Percentiles rank a stretch among this genome's conserved stretches.
phyloP scores from a whole-genome alignment of 2,113 vertebrate species.

The Hassar affinis region DNA sequence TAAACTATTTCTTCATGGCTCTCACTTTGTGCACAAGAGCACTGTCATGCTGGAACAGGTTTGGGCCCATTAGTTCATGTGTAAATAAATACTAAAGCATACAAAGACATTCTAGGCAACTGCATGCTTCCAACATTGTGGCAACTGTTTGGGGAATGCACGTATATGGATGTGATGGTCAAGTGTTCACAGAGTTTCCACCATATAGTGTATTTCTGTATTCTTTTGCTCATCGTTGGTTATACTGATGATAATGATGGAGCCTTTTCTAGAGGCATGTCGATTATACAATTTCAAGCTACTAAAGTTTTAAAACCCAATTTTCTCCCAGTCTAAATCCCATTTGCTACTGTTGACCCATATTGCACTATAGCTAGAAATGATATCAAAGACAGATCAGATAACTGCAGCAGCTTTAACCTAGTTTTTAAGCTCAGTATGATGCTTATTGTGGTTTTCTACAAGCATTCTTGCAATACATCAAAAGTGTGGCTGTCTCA shows the following conservation, averaged over 20 bases:
- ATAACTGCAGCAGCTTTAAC: neutral
- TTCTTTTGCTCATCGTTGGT: neutral
- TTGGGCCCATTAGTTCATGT: neutral
- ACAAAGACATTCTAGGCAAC: neutral
- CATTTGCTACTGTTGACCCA: neutral
- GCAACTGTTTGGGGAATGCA: neutral
- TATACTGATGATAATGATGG: neutral
- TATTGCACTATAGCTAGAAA: neutral
- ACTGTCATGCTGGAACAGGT: neutral
- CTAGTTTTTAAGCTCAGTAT: neutral
- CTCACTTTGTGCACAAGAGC: neutral
- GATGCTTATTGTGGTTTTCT: slow-evolving; percentile 8
- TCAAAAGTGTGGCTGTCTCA: neutral
- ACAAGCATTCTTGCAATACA: slow-evolving; percentile 4
- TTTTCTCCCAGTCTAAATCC: neutral
- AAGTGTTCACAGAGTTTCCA: neutral
- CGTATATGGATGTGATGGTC: neutral
- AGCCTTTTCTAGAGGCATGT: neutral
- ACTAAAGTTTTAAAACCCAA: neutral
- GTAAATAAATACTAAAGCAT: neutral
- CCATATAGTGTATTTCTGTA: neutral
- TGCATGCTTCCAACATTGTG: neutral
- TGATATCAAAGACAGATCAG: neutral
- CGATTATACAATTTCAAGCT: neutral
- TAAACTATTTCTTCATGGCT: neutral